These are phyloP conservation scores for Mesoligia furuncula DNA, from an alignment of 2,888 invertebrate genomes.

Conservation along the genomic window DNA sequence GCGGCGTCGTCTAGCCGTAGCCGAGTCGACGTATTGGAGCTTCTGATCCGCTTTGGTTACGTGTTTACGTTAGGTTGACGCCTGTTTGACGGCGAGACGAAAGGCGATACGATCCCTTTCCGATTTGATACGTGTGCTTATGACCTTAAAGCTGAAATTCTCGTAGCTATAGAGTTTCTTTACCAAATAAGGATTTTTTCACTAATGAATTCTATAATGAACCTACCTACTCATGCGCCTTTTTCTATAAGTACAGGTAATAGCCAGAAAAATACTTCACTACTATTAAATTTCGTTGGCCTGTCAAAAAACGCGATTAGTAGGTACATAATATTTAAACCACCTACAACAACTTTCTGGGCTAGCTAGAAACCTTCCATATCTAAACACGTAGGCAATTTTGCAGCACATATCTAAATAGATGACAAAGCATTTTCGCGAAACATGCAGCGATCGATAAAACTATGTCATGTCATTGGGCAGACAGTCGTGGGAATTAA, in stretches of 20 bases:
- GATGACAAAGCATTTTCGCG: constrained; percentile 53
- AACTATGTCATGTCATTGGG: constrained; percentile 44
- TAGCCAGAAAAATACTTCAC: not conserved
- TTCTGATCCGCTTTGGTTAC: too few species aligned
- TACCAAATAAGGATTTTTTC: not conserved
- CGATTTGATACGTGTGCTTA: too few species aligned
- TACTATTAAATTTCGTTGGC: not conserved
- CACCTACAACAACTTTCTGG: not conserved
- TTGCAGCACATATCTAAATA: constrained; percentile 26
- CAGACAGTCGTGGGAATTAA: constrained; percentile 55
- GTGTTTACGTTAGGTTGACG: too few species aligned
- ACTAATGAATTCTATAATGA: not conserved
- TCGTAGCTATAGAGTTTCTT: not conserved
- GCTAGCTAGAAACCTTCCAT: constrained; percentile 5
- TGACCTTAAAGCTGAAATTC: not conserved
- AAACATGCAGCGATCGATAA: constrained; percentile 54
- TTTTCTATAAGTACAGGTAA: not conserved
- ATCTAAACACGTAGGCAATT: constrained; percentile 26
- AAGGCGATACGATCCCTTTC: too few species aligned
- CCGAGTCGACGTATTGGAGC: too few species aligned
- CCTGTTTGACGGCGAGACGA: too few species aligned
- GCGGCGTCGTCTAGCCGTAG: too few species aligned
- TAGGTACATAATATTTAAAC: not conserved
- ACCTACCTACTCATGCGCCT: not conserved
- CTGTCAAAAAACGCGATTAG: not conserved